These are phyloP conservation scores for Atrina japonica DNA, from an alignment of 2,888 invertebrate genomes.

Conservation along the genomic window DNA sequence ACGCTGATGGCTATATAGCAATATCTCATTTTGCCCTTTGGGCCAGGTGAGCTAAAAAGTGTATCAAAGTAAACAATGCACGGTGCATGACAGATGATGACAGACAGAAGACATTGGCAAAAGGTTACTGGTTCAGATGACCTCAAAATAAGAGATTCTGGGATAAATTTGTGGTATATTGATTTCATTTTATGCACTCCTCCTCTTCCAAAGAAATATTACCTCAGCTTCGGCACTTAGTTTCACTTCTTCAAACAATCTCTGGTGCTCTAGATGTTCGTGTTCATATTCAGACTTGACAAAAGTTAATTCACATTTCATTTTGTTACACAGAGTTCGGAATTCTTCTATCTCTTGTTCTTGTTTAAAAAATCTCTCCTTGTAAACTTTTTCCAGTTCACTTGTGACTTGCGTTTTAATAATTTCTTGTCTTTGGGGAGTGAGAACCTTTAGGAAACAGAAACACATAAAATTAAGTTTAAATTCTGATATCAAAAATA, in stretches of 20 bases:
- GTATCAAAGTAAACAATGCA: no score
- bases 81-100: no score
- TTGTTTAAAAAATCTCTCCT: conserved; percentile 70
- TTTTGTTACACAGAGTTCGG: conserved; percentile 72
- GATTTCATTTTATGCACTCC: no score
- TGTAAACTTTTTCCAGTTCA: conserved; percentile 75
- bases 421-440: conserved; percentile 75
- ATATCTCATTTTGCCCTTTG: no score
- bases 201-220: conserved; percentile 8
- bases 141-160: no score
- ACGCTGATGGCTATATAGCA: no score
- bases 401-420: conserved; percentile 72
- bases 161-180: no score
- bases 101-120: no score
- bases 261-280: conserved; percentile 69
- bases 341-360: conserved; percentile 75
- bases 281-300: conserved; percentile 80
- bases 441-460: conserved; percentile 66
- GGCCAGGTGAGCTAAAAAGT: no score
- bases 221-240: conserved; percentile 79
- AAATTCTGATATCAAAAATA: not conserved
- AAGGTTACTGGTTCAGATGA: no score
- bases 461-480: not conserved
- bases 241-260: conserved; percentile 74
- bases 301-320: conserved; percentile 78